Evolutionary conservation across 1,140 invertebrate species (phyloP).

Genomic region (Carposina sasakii): DNA sequence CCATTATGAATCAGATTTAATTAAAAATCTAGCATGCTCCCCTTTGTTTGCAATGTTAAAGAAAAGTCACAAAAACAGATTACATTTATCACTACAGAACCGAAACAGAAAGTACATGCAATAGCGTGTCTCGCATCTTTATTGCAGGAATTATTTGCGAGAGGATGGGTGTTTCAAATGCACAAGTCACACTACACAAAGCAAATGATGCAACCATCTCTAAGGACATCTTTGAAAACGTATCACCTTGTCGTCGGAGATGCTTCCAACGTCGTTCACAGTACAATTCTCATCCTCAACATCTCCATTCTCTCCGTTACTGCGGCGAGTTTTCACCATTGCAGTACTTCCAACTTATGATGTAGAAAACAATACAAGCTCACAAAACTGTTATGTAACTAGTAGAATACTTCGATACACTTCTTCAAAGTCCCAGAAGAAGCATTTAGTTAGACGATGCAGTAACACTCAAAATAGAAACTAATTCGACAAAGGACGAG

Average conservation of each 20-base stretch:
- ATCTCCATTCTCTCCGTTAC: conserved; percentile 70
- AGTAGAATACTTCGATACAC: too few relatives aligned
- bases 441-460: conserved; percentile 29
- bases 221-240: conserved; percentile 38
- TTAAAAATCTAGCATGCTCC: too few relatives aligned
- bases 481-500: conserved; percentile 51
- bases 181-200: conserved; percentile 32
- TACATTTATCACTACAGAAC: conserved; percentile 3
- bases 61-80: too few relatives aligned
- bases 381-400: conserved; percentile 48
- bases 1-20: too few relatives aligned
- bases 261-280: conserved; percentile 63
- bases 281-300: conserved; percentile 67
- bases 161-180: too few relatives aligned
- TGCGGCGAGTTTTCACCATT: conserved; percentile 72
- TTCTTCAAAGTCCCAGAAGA: conserved; percentile 35
- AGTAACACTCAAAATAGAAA: conserved; percentile 38
- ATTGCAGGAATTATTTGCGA: too few relatives aligned
- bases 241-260: conserved; percentile 69
- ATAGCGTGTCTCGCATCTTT: too few relatives aligned
- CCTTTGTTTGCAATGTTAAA: too few relatives aligned
- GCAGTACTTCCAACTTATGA: conserved; percentile 44
- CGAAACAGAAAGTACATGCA: conserved; percentile 13
- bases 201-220: conserved; percentile 31
- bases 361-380: conserved; percentile 39